Evolutionary conservation across 2,797 vertebrate genomes (phyloP), one percentile per base, ranked within the genome.

Genomic region (Silurus lanzhouensis): DNA sequence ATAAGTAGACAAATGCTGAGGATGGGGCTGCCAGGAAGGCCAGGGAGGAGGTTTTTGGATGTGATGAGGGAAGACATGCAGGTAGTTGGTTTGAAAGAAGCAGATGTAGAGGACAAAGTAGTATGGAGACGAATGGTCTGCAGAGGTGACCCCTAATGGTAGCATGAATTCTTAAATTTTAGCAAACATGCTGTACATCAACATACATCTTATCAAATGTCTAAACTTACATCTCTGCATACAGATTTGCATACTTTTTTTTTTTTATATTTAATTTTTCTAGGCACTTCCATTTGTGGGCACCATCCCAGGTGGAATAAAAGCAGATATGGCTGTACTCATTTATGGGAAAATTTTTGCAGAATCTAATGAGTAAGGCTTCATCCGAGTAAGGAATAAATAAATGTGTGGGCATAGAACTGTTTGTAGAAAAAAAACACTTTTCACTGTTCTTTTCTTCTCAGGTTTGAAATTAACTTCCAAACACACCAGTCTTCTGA

Each of bases 381-480:
- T 31, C 15, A 19, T 58, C 15, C 2, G 27, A 31, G 7, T 58
- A 19, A 31, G 15, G 8, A 58, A 31, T 58, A 5, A 57, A 57
- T 3, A 31, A 31, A 57, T 31, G 6, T 31, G 0, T 76, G 52
- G 9, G 22, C 22, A 25, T 55, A 9, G 3, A 75, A 52, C 15
- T 74, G 46, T 25, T 74, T 25, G 22, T 22, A 15, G 5, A 17
- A 44, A 12, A 1, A 19, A 38, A 44, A 22, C 3, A 27, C 38
- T 17, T 6, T 48, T 14, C 22, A 9, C 1, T 81, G 48, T 48
- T 44, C 12, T 72, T 52, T 55, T n/a, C n/a, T 63, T 76, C 19
- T 55, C 58, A 88, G 88, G 3, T 87, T 88, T 85, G 22, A 1
- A 57, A 27, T 88, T 0, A 81, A 86, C 63, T 79, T 88, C 15